Base-by-base conservation (phyloP, 2,797 vertebrate genomes). In the Sciurus carolinensis region DNA sequence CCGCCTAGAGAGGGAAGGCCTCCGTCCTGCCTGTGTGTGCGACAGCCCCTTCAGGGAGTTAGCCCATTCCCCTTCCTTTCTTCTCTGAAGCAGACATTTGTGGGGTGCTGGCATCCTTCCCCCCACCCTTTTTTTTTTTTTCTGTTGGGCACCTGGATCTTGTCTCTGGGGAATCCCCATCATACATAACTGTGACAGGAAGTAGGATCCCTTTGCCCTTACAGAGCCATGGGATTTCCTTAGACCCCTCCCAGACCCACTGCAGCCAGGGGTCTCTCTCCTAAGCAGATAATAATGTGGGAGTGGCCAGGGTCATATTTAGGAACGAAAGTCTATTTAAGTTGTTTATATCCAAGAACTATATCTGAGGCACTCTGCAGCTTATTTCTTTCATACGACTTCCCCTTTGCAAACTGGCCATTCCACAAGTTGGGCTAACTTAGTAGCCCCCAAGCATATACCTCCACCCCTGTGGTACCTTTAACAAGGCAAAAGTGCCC, bases 131-230 rank as follows among this genome's bases (percentile, higher is more conserved):
- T 39, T 57, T 57, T 39, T 57, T 57, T 52, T 52, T 50, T 71
- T n/a, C 77, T 75, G 28, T 80, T 84, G 44, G 20, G n/a, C 47
- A 89, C n/a, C 81, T 80, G 80, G n/a, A 39, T 73, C 86, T 79
- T 76, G 76, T 39, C 52, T 69, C 87, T 64, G 36, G 67, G 33
- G 39, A 90, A 62, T 28, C 14, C 28, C 26, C 28, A 50, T 4
- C 44, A 33, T 62, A 26, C 30, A 50, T 8, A 81, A 20, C 26
- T 87, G 50, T 87, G 67, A 81, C 7, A 77, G 54, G 75, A 91
- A 94, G 76, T 33, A 50, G 75, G 69, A 67, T 47, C 62, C 71
- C 90, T 67, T 0, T 18, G 59, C 72, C 57, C 75, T 92, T 36
- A 33, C 11, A 62, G 47, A 76, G 24, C 33, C 94, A 50, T 8